phyloP scores from a whole-genome alignment of 2,113 vertebrate genomes.

The Neodon shergylaensis region DNA sequence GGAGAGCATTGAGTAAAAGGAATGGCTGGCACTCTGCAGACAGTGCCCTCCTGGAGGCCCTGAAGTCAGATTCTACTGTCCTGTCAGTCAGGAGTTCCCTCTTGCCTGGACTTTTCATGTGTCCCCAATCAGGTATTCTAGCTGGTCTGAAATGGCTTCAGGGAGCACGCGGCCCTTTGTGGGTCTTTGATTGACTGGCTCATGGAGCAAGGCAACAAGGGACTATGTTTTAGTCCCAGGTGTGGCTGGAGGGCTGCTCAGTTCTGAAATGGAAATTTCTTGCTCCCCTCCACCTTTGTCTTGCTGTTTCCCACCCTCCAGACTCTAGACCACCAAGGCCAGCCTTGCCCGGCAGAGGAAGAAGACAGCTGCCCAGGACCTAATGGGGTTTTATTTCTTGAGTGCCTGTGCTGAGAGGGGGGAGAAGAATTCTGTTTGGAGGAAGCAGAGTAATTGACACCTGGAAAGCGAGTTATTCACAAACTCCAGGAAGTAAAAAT shows the following conservation, averaged over 20 bases:
- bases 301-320: constrained; percentile 33
- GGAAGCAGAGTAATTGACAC: constrained; percentile 63
- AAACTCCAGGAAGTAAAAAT: constrained; percentile 64
- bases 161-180: not conserved
- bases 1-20: not conserved
- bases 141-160: not conserved
- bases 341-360: constrained; percentile 10
- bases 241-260: not conserved
- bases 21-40: not conserved
- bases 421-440: constrained; percentile 1
- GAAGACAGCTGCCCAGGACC: not conserved
- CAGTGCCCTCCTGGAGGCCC: accelerated
- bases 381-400: constrained; percentile 21
- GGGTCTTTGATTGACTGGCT: constrained; percentile 15
- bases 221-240: constrained; percentile 39
- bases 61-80: not conserved
- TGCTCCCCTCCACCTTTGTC: constrained; percentile 28
- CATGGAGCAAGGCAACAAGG: not conserved
- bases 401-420: not conserved
- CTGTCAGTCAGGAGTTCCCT: not conserved
- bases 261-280: constrained; percentile 51
- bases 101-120: not conserved
- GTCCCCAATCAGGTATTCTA: not conserved
- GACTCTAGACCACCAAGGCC: constrained; percentile 22
- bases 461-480: constrained; percentile 62